phyloP scores from a whole-genome alignment of 1,140 invertebrate genomes.

The Drosophila asahinai region DNA sequence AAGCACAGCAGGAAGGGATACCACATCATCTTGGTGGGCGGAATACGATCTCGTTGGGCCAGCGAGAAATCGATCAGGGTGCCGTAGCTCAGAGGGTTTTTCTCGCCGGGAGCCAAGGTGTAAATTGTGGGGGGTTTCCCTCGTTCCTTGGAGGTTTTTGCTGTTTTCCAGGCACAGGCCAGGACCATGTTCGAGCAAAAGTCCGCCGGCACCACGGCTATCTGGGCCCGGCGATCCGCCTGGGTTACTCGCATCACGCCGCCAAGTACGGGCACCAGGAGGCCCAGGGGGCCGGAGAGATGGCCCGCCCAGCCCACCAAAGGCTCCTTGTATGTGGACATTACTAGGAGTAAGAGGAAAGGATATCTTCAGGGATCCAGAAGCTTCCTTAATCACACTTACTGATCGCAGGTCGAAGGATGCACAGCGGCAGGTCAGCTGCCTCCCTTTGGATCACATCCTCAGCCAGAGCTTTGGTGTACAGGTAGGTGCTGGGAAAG shows the following conservation, averaged over 20 bases:
- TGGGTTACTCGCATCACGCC: constrained; percentile 90
- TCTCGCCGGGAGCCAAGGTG: constrained; percentile 88
- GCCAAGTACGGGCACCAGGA: constrained; percentile 86
- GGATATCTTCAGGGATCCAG: constrained; percentile 75
- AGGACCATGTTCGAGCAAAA: constrained; percentile 91
- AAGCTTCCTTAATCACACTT: constrained; percentile 83
- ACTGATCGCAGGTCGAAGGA: constrained; percentile 90
- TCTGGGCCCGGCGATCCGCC: constrained; percentile 85
- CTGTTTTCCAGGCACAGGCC: constrained; percentile 89
- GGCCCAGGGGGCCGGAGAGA: constrained; percentile 93
- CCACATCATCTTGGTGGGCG: constrained; percentile 85
- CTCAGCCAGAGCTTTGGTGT: constrained; percentile 93
- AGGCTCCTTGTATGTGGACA: constrained; percentile 91
- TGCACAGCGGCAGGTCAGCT: constrained; percentile 89
- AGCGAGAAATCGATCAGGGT: constrained; percentile 85
- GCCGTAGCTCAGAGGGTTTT: constrained; percentile 88
- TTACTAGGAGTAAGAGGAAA: constrained; percentile 87
- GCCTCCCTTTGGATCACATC: constrained; percentile 88
- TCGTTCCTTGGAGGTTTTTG: constrained; percentile 9
- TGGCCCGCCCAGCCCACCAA: constrained; percentile 94
- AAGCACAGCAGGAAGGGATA: constrained; percentile 84
- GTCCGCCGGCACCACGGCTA: constrained; percentile 92
- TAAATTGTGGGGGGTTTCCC: constrained; percentile 86
- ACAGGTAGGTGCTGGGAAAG: constrained; percentile 93
- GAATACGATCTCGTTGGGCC: constrained; percentile 58